These are phyloP conservation scores for Pectinophora gossypiella DNA, from an alignment of 1,140 invertebrate species.

Conservation along the genomic window DNA sequence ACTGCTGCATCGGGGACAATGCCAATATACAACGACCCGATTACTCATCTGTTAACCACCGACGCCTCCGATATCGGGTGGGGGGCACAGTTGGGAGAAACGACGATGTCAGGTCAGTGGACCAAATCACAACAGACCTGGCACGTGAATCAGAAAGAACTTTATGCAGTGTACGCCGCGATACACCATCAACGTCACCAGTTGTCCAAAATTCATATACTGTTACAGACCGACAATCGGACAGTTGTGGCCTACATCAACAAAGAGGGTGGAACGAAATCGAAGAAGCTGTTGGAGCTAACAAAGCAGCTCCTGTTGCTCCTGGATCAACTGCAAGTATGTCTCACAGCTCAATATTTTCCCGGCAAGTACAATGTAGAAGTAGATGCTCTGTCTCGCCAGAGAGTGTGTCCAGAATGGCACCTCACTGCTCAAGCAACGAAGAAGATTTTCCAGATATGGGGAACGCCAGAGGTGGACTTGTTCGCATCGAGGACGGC, in stretches of 20 bases:
- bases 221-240: constrained; percentile 46
- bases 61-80: too few species aligned
- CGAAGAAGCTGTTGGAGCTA: constrained; percentile 25
- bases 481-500: constrained; percentile 30
- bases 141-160: constrained; percentile 41
- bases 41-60: too few species aligned
- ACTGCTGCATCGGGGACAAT: too few species aligned
- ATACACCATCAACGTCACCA: constrained; percentile 17
- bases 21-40: too few species aligned
- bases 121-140: constrained; percentile 16
- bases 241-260: constrained; percentile 37
- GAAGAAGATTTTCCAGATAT: constrained; percentile 25
- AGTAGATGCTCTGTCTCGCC: constrained; percentile 34
- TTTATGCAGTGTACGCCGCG: constrained; percentile 29
- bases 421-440: constrained; percentile 30
- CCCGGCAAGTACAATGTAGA: constrained; percentile 39
- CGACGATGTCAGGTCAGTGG: constrained; percentile 25
- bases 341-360: constrained; percentile 28
- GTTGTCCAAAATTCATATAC: constrained; percentile 10
- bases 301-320: constrained; percentile 22
- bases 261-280: constrained; percentile 48
- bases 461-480: constrained; percentile 33
- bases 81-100: too few species aligned
- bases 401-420: constrained; percentile 38
- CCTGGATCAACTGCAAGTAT: constrained; percentile 26